phyloP scores from a whole-genome alignment of 2,797 vertebrate species.

The Corythornis leucogaster region DNA sequence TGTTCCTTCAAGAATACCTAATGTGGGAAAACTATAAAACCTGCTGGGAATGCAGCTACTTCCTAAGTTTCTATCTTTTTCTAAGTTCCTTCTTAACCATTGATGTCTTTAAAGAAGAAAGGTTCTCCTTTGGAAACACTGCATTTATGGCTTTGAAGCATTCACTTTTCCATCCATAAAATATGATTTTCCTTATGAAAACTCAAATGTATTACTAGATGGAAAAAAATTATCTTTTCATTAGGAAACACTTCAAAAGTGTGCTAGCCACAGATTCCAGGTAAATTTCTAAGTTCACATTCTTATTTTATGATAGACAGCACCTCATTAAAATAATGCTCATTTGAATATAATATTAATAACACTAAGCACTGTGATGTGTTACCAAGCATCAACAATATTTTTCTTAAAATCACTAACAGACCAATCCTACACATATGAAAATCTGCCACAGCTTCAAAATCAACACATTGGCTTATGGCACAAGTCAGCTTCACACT shows the following conservation, averaged over 20 bases:
- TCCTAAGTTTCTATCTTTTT: not conserved
- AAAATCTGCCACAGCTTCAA: not conserved
- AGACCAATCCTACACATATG: not conserved
- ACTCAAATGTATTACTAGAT: not conserved
- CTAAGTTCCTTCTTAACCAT: not conserved
- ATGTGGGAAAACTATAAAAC: not conserved
- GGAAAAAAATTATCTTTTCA: not conserved
- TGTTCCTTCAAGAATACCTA: not conserved
- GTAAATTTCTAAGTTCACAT: not conserved
- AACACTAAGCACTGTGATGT: not conserved
- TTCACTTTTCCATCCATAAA: not conserved
- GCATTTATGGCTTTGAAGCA: not conserved
- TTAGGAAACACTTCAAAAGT: not conserved
- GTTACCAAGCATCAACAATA: not conserved
- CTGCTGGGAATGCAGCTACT: not conserved
- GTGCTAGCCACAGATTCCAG: not conserved
- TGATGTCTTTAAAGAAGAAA: not conserved
- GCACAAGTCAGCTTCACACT: not conserved
- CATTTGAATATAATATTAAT: not conserved
- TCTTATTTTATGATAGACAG: not conserved
- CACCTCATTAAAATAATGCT: not conserved
- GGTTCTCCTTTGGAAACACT: not conserved
- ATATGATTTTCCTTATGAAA: not conserved
- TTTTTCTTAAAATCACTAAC: not conserved
- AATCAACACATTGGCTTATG: not conserved